phyloP scores from a whole-genome alignment of 2,113 vertebrate genomes.

The Damaliscus lunatus region DNA sequence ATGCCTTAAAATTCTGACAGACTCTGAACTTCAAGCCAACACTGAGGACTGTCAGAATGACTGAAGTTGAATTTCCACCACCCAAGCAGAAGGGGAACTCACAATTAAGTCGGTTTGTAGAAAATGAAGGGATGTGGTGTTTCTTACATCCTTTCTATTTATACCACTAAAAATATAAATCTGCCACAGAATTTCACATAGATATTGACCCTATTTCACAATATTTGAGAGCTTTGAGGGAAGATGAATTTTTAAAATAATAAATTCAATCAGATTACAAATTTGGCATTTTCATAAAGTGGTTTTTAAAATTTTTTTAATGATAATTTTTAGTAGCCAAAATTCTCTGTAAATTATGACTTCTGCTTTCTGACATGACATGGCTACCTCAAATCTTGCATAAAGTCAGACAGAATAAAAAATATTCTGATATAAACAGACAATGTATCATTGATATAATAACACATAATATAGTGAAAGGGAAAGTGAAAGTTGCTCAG shows the following conservation, averaged over 20 bases:
- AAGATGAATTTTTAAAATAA: background rate
- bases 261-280: background rate
- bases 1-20: background rate
- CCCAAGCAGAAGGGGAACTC: background rate
- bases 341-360: background rate
- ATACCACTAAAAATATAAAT: conserved; percentile 16
- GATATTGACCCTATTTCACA: background rate
- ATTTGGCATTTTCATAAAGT: conserved; percentile 9
- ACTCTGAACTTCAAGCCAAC: background rate
- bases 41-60: background rate
- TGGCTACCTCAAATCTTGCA: background rate
- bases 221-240: background rate
- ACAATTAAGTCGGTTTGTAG: background rate
- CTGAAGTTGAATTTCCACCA: background rate
- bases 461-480: background rate
- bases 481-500: background rate
- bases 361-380: background rate
- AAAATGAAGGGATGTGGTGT: background rate
- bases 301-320: background rate
- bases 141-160: background rate
- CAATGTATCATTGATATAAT: background rate
- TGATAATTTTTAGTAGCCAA: background rate
- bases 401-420: background rate
- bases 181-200: background rate
- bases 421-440: background rate